Evolutionary conservation across 1,140 invertebrate species (phyloP), one percentile per base, ranked within the genome.

Genomic region (Drosophila tsacasi): DNA sequence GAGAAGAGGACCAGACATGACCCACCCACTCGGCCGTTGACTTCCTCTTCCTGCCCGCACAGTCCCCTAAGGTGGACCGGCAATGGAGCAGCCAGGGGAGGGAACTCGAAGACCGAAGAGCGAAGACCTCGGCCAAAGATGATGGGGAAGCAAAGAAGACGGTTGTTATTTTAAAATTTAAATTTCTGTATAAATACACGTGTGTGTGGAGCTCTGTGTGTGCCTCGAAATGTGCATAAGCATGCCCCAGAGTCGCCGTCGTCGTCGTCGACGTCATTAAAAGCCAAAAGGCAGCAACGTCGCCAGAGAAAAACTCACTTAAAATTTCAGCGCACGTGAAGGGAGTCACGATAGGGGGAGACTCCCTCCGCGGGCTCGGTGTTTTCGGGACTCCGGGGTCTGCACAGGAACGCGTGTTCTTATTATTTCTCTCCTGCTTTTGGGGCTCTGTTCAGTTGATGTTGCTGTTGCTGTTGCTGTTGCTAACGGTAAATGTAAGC

Each of bases 91-190:
- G 79, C 80, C 80, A 68, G 71, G 64, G 79, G 69, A 82, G 66
- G 75, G 61, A 67, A 2, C 50, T 32, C 25, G 42, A 9, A 32
- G 12, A 25, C 35, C 44, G 21, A 63, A 66, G 37, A 57, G 40
- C 27, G 32, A 37, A 55, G 52, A 55, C 52, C 32, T 35, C 52
- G 25, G n/a, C 55, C 46, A 50, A 23, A 66, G 60, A 63, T 40
- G 69, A 63, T 30, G 63, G 37, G 39, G 46, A 27, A 46, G 46
- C 30, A 25, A 19, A 59, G 40, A 32, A 64, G 67, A 83, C 62
- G 76, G 61, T 83, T 89, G 85, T 89, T 89, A 82, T 89, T 89
- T 89, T 89, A 89, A 89, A 89, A 89, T 89, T 90, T 89, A 89
- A 90, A 89, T 89, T 90, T 89, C 78, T 82, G 85, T 89, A 89